A percentile compares a stretch with the other conserved stretches of the same genome.
These are phyloP conservation scores for Scolanthus callimorphus DNA, from an alignment of 92 coral and sea anemone genomes.

Conservation along the genomic window DNA sequence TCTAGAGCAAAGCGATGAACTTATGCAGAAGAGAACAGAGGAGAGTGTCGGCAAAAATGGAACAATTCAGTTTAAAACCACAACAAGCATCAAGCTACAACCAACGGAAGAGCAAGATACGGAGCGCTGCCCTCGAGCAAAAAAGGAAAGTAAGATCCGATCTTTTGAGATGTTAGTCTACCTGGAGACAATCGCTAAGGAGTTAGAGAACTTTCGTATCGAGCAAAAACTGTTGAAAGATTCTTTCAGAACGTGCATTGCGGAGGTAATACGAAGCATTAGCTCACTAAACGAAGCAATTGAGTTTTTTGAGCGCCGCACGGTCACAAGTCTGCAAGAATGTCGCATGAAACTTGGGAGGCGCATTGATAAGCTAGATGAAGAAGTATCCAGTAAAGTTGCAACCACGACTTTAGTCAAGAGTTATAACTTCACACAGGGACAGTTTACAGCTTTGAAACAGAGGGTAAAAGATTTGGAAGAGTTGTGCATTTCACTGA, in stretches of 20 bases:
- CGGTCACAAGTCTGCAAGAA: constrained; percentile 4
- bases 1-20: not conserved
- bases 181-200: constrained; percentile 28
- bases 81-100: not conserved
- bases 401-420: constrained; percentile 2
- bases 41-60: not conserved
- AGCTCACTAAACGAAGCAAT: constrained; percentile 13
- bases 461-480: constrained; percentile 24
- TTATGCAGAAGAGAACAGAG: not conserved
- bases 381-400: not conserved
- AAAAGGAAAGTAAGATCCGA: constrained; percentile 21
- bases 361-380: constrained; percentile 6
- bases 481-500: constrained; percentile 12
- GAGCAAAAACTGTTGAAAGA: constrained; percentile 14
- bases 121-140: not conserved
- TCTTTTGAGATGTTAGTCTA: constrained; percentile 37
- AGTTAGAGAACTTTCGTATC: constrained; percentile 16
- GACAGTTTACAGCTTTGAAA: constrained; percentile 18
- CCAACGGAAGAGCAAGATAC: not conserved
- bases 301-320: constrained; percentile 5
- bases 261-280: constrained; percentile 9
- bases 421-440: constrained; percentile 17
- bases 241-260: constrained; percentile 12
- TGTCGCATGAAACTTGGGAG: constrained; percentile 11
- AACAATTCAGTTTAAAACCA: not conserved